These are phyloP conservation scores for Edolisoma coerulescens DNA, from an alignment of 2,113 vertebrate species.

Conservation along the genomic window DNA sequence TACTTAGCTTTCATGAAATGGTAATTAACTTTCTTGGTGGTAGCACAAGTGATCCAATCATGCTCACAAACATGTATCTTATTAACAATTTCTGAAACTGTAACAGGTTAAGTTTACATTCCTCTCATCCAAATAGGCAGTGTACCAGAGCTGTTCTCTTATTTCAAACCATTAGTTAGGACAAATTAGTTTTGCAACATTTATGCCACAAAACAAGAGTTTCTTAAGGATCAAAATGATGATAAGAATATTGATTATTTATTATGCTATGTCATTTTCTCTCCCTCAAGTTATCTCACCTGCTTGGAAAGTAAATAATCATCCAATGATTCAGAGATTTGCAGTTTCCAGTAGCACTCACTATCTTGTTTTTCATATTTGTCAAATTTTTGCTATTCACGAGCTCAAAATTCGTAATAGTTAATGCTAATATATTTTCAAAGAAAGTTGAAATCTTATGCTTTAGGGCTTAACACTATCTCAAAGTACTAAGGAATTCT, in stretches of 20 bases:
- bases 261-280: not conserved
- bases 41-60: not conserved
- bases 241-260: not conserved
- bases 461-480: conserved; percentile 6
- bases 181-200: not conserved
- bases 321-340: not conserved
- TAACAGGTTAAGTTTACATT: not conserved
- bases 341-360: not conserved
- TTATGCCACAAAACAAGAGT: not conserved
- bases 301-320: not conserved
- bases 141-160: not conserved
- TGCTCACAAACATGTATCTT: not conserved
- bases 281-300: not conserved
- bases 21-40: not conserved
- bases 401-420: not conserved
- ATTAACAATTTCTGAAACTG: not conserved
- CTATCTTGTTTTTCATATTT: not conserved
- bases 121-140: not conserved
- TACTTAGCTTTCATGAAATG: not conserved
- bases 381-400: not conserved
- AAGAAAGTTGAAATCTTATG: not conserved
- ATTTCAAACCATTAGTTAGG: not conserved
- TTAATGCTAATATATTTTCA: conserved; percentile 16
- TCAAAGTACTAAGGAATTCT: not conserved
- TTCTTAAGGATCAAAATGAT: not conserved